Evolutionary conservation across 1,140 invertebrate genomes (phyloP).

Genomic region (Drosophila micromelanica): DNA sequence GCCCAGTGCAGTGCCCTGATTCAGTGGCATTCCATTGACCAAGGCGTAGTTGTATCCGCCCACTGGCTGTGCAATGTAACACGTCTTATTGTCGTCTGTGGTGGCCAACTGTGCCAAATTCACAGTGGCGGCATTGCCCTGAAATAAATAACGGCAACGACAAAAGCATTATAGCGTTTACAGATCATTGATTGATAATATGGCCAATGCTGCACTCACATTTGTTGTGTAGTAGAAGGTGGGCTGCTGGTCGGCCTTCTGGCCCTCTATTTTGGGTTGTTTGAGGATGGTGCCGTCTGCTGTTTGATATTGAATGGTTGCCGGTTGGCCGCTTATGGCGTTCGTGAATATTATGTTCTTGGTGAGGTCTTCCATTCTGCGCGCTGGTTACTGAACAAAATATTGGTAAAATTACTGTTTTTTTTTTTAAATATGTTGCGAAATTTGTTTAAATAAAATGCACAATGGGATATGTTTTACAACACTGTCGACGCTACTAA

Average conservation of each 20-base stretch:
- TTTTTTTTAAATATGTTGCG: conserved; percentile 11
- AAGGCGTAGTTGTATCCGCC: conserved; percentile 88
- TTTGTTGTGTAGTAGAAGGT: conserved; percentile 89
- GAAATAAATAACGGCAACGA: neutral
- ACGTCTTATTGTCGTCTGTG: conserved; percentile 88
- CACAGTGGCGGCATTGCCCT: conserved; percentile 86
- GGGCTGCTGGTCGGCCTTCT: conserved; percentile 85
- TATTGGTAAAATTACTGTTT: conserved; percentile 10
- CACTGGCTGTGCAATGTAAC: conserved; percentile 89
- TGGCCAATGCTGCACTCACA: conserved; percentile 84
- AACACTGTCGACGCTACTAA: conserved; percentile 56
- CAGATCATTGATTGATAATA: neutral
- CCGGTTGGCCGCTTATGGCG: conserved; percentile 79
- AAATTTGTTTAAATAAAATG: conserved; percentile 33
- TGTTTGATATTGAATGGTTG: conserved; percentile 83
- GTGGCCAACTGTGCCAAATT: conserved; percentile 87
- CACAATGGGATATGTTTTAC: conserved; percentile 43
- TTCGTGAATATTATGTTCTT: conserved; percentile 84
- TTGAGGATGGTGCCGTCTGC: conserved; percentile 83
- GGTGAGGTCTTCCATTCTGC: conserved; percentile 82
- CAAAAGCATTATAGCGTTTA: neutral
- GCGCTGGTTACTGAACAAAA: conserved; percentile 39
- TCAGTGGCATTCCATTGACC: conserved; percentile 87
- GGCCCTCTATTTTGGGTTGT: conserved; percentile 83
- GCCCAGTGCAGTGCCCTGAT: conserved; percentile 77